Evolutionary conservation across 1,140 invertebrate species (phyloP), one percentile per base, ranked within the genome.

Genomic region (Sycophaga agraensis): DNA sequence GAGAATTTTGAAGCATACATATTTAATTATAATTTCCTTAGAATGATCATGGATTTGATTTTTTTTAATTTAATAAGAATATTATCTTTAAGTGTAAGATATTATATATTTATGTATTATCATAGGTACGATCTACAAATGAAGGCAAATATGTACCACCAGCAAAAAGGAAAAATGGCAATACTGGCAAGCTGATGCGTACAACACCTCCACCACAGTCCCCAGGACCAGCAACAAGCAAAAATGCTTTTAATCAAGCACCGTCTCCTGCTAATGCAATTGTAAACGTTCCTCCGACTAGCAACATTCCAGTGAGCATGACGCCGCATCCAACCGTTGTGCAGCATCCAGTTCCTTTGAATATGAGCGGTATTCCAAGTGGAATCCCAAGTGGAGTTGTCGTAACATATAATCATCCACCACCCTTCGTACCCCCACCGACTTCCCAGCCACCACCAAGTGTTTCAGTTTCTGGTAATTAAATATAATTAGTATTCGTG

Each of bases 61-160:
- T n/a, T n/a, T n/a, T n/a, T n/a, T n/a, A n/a, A n/a, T n/a, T n/a
- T n/a, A n/a, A n/a, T n/a, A n/a, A n/a, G n/a, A n/a, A n/a, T n/a
- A n/a, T n/a, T n/a, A n/a, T n/a, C n/a, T n/a, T n/a, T n/a, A n/a
- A n/a, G n/a, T n/a, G n/a, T n/a, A n/a, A n/a, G n/a, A n/a, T n/a
- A n/a, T n/a, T n/a, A n/a, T n/a, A n/a, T n/a, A n/a, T n/a, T n/a
- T 34, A 34, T 34, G 5, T 34, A 26, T 46, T 50, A 19, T 51
- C 45, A 7, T 56, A 74, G 74, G 48, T 11, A 34, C 68, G 1
- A 65, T n/a, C n/a, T n/a, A n/a, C n/a, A n/a, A 69, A 66, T 34
- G 82, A 80, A 65, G 87, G 84, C 34, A 91, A 91, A 79, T 92
- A 92, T 77, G 85, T 92, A 37, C 89, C 89, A 45, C 90, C 90